phyloP scores from a whole-genome alignment of 23 tunicate species.

The Trididemnum clinides region DNA sequence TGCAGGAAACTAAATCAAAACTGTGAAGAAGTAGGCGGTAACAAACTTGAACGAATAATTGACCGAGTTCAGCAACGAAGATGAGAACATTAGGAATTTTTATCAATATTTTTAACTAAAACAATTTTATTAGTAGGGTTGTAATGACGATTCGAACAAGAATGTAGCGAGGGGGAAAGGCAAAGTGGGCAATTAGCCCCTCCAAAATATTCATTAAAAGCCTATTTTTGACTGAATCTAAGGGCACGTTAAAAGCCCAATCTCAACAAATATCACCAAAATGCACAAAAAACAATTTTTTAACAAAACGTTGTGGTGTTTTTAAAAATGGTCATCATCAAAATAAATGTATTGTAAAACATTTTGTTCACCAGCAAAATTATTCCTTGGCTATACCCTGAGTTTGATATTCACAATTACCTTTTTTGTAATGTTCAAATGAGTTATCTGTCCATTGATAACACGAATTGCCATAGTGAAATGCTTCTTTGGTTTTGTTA shows the following conservation, averaged over 20 bases:
- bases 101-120: no score
- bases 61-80: no score
- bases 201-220: not conserved
- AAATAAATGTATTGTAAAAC: no score
- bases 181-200: not conserved
- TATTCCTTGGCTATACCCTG: no score
- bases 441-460: constrained; percentile 72
- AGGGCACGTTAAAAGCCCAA: not conserved
- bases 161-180: not conserved
- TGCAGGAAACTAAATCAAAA: no score
- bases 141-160: not conserved
- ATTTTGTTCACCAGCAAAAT: no score
- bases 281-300: no score
- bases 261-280: not conserved
- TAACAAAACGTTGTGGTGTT: no score
- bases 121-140: no score
- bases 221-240: not conserved
- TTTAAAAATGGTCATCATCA: not conserved
- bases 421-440: constrained; percentile 40
- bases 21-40: no score
- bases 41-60: no score
- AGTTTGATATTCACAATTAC: not conserved
- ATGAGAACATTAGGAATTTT: no score
- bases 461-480: constrained; percentile 40
- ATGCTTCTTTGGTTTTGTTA: constrained; percentile 33